Evolutionary conservation across 2,888 invertebrate species (phyloP).

Genomic region (Polia nebulosa): DNA sequence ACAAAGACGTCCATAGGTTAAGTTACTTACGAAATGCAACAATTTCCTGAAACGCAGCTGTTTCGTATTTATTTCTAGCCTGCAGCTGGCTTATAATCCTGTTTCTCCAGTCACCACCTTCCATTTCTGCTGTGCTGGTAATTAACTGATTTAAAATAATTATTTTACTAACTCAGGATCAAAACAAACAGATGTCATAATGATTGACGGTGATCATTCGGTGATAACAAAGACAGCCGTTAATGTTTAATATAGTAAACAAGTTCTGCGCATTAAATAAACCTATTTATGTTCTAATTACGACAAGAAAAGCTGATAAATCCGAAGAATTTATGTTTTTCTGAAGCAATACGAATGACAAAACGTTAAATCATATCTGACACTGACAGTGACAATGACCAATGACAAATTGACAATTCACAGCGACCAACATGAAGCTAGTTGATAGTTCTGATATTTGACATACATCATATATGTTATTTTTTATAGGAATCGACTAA

Average conservation of each 20-base stretch:
- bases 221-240: conserved; percentile 19
- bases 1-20: conserved; percentile 79
- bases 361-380: conserved; percentile 54
- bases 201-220: conserved; percentile 57
- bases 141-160: conserved; percentile 69
- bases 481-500: not conserved
- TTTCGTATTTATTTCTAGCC: conserved; percentile 94
- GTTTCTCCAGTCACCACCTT: conserved; percentile 92
- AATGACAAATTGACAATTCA: too few species aligned
- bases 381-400: too few species aligned
- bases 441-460: not conserved
- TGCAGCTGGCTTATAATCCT: conserved; percentile 93
- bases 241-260: conserved; percentile 10
- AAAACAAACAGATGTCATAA: conserved; percentile 87
- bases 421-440: not conserved
- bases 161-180: conserved; percentile 72
- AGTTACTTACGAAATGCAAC: conserved; percentile 95
- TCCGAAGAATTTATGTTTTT: conserved; percentile 53
- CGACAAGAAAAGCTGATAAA: conserved; percentile 45
- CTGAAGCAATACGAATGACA: conserved; percentile 56
- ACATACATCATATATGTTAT: not conserved
- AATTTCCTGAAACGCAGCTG: conserved; percentile 94
- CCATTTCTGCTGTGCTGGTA: conserved; percentile 79
- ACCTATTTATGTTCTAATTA: conserved; percentile 27
- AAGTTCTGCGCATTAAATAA: conserved; percentile 31